Evolutionary conservation across 2,797 vertebrate species (phyloP).

Genomic region (Jordanella pulchra): DNA sequence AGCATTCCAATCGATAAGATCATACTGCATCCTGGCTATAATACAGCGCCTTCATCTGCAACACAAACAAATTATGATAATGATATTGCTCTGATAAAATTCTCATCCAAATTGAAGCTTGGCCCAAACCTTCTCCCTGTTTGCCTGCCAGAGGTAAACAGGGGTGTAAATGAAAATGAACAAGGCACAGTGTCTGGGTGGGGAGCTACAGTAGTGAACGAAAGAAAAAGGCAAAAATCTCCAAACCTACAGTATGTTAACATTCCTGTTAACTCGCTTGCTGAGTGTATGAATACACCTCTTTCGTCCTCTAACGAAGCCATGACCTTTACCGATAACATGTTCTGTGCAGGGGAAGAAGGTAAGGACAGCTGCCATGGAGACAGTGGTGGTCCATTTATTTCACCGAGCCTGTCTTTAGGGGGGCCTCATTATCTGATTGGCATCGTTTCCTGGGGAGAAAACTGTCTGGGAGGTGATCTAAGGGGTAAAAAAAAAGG

Average conservation of each 20-base stretch:
- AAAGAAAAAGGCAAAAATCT: rapidly evolving
- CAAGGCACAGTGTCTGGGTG: slow-evolving; percentile 87
- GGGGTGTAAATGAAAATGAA: slow-evolving; percentile 10
- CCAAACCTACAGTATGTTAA: slow-evolving; percentile 62
- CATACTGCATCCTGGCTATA: slow-evolving; percentile 82
- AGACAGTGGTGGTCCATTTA: slow-evolving; percentile 88
- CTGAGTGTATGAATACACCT: slow-evolving; percentile 43
- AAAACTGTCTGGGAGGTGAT: slow-evolving; percentile 57
- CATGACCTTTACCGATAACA: slow-evolving; percentile 82
- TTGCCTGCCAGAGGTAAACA: slow-evolving; percentile 82
- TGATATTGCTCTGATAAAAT: slow-evolving; percentile 88
- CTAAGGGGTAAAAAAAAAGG: slow-evolving; percentile 60
- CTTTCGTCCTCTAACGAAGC: rapidly evolving
- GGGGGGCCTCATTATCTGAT: slow-evolving; percentile 71
- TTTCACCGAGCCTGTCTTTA: slow-evolving; percentile 55
- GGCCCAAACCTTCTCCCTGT: slow-evolving; percentile 81
- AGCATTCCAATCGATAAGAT: slow-evolving; percentile 67
- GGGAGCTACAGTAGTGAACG: not conserved
- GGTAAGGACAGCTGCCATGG: slow-evolving; percentile 84
- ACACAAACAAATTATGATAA: slow-evolving; percentile 75
- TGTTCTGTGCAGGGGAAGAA: slow-evolving; percentile 88
- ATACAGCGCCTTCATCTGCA: rapidly evolving
- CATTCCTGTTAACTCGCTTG: slow-evolving; percentile 44
- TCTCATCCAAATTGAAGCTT: slow-evolving; percentile 79
- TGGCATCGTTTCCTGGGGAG: slow-evolving; percentile 91